Percentiles rank a stretch among this genome's conserved stretches.
Evolutionary conservation across 1,140 invertebrate species (phyloP).

Genomic region (Melipona quadrifasciata): DNA sequence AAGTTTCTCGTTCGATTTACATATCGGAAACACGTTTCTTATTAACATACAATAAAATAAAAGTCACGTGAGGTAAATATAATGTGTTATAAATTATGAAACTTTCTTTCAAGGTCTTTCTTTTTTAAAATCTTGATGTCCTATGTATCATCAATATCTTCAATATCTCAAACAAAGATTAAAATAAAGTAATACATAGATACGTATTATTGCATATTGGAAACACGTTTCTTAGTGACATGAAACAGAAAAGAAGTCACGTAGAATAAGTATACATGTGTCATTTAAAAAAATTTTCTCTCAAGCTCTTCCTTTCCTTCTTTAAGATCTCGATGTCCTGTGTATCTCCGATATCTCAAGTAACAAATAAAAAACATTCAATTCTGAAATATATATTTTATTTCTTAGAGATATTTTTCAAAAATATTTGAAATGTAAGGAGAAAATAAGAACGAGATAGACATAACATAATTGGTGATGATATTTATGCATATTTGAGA

Average conservation of each 20-base stretch:
- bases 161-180: not conserved
- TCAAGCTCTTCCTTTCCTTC: not conserved
- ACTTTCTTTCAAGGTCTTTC: not conserved
- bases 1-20: not conserved
- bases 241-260: not conserved
- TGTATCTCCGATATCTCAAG: not conserved
- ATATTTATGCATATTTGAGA: not conserved
- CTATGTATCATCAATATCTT: no score
- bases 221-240: not conserved
- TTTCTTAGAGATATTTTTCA: not conserved
- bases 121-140: not conserved
- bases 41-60: not conserved
- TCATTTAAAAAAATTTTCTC: not conserved
- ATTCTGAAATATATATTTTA: not conserved
- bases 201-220: not conserved
- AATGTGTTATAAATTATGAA: no score
- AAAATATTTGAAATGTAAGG: not conserved
- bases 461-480: not conserved
- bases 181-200: not conserved
- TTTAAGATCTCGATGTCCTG: not conserved
- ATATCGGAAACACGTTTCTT: not conserved
- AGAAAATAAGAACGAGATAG: not conserved
- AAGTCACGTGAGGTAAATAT: not conserved
- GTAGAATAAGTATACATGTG: no score
- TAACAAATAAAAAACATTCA: not conserved